Conservation (phyloP, 2,113 vertebrate species). For the Gulo gulo region DNA sequence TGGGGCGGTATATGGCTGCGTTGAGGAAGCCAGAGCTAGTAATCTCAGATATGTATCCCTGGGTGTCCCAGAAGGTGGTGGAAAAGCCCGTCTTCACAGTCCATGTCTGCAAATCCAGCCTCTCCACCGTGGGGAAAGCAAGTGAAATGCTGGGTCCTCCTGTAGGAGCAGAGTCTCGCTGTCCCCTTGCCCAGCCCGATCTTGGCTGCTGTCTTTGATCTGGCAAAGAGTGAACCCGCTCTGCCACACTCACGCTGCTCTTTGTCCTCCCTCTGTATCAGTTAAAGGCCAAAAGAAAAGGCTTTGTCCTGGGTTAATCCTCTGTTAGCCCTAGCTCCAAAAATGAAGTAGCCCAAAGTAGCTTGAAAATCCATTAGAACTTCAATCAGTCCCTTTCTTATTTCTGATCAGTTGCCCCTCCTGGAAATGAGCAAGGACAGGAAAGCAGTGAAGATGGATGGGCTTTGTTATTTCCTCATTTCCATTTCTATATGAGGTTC, state of each 20-base stretch:
- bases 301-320: neutral
- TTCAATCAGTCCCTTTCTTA: neutral
- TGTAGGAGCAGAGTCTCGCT: neutral
- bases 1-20: neutral
- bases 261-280: neutral
- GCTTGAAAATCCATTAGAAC: neutral
- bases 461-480: neutral
- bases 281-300: neutral
- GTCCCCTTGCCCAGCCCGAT: fast-evolving
- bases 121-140: neutral
- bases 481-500: neutral
- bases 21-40: neutral
- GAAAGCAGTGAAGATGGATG: neutral
- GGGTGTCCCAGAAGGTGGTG: too few species aligned
- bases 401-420: neutral
- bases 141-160: too few species aligned
- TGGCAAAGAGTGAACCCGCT: neutral
- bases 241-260: too few species aligned
- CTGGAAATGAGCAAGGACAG: neutral
- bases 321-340: neutral
- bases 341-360: neutral
- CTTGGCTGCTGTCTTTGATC: neutral
- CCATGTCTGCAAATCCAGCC: neutral
- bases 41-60: neutral
- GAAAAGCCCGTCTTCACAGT: fast-evolving